Evolutionary conservation across 2,113 vertebrate species (phyloP).

Genomic region (Psophia crepitans): DNA sequence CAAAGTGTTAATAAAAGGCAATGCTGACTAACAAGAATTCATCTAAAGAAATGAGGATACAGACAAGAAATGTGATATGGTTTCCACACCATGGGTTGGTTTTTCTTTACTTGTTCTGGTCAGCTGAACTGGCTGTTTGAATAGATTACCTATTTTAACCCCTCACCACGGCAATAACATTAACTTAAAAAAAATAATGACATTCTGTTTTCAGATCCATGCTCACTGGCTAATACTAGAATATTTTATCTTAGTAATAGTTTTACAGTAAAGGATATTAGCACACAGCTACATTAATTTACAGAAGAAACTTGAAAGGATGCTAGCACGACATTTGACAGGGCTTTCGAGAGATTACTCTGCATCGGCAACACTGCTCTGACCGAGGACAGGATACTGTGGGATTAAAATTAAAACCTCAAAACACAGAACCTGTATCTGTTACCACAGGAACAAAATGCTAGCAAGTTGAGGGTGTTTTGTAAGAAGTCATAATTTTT

Average conservation of each 20-base stretch:
- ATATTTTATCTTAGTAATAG: neutral
- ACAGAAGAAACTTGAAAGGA: neutral
- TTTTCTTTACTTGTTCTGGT: neutral
- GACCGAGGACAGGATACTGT: neutral
- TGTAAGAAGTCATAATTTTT: neutral
- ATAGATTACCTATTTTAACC: neutral
- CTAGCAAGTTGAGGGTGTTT: neutral
- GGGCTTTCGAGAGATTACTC: neutral
- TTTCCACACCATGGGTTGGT: neutral
- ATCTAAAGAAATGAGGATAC: neutral
- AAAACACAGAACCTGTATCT: neutral
- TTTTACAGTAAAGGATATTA: neutral
- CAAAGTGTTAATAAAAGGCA: neutral
- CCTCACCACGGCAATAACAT: accelerated
- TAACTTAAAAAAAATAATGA: neutral
- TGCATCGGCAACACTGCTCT: neutral
- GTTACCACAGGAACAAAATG: slow-evolving; percentile 10
- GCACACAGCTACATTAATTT: neutral
- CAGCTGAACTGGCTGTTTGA: neutral
- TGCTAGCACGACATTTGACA: neutral
- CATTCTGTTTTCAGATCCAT: neutral
- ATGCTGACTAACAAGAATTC: neutral
- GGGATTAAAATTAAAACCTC: neutral
- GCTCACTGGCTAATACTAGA: neutral
- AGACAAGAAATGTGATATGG: neutral